Percentiles rank a stretch among this genome's conserved stretches.
These are phyloP conservation scores for Rhodeus uyekii DNA, from an alignment of 2,797 vertebrate species.

Conservation along the genomic window DNA sequence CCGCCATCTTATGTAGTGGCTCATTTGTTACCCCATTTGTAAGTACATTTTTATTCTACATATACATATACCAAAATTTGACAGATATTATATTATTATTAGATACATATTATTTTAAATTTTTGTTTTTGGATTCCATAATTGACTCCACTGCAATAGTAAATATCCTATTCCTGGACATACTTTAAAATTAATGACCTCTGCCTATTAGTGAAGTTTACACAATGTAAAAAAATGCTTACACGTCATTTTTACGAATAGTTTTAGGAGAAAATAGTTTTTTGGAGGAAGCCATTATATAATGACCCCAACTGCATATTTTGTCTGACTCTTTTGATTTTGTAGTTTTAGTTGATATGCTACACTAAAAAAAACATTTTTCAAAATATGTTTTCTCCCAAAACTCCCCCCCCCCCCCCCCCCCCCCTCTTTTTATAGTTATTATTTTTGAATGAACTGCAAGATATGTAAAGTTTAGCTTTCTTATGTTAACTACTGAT, in stretches of 20 bases:
- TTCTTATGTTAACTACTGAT: slow-evolving; percentile 59
- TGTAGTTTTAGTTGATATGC: neutral
- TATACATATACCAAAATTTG: no score
- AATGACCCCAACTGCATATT: neutral
- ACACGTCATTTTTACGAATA: neutral
- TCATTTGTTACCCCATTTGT: no score
- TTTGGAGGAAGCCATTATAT: neutral
- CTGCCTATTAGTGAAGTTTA: neutral
- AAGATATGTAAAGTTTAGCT: slow-evolving; percentile 47
- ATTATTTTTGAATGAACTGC: neutral
- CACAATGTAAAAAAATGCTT: neutral
- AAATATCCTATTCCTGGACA: neutral
- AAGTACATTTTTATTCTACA: no score
- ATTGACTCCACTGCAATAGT: neutral
- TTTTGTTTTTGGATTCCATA: neutral
- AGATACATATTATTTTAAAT: no score
- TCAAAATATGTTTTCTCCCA: neutral
- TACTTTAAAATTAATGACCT: neutral
- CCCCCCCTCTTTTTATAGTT: no score
- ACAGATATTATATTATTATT: no score
- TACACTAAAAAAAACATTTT: neutral
- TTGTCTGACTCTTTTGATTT: neutral
- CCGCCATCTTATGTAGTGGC: no score
- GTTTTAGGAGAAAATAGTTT: neutral
- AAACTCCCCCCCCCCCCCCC: no score